phyloP scores from a whole-genome alignment of 1,140 invertebrate species.

The Anagrus nilaparvatae region DNA sequence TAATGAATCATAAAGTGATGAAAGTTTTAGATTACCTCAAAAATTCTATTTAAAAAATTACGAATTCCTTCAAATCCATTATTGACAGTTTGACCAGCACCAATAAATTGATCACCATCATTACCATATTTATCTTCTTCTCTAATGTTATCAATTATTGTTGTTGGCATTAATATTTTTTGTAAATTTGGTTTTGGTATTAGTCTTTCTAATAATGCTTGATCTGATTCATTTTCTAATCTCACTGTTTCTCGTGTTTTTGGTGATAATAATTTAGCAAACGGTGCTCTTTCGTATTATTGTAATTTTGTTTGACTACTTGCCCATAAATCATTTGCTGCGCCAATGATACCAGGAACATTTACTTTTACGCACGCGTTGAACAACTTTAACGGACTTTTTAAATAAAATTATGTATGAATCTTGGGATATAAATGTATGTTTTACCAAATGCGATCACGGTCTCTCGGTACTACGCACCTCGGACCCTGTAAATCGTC shows the following conservation, averaged over 20 bases:
- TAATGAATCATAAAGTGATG: neutral
- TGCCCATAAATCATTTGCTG: constrained; percentile 18
- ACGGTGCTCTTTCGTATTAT: constrained; percentile 15
- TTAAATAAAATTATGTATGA: too few species aligned
- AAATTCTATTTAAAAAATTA: constrained; percentile 43
- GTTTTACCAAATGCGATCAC: too few species aligned
- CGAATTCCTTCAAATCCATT: constrained; percentile 48
- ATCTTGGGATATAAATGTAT: too few species aligned
- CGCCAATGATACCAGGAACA: constrained; percentile 18
- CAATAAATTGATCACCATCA: constrained; percentile 47
- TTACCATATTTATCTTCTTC: constrained; percentile 66
- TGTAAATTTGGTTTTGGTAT: constrained; percentile 24
- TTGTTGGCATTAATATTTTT: constrained; percentile 39
- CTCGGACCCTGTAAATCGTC: too few species aligned
- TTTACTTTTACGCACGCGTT: too few species aligned
- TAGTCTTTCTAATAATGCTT: constrained; percentile 27
- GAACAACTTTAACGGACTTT: too few species aligned
- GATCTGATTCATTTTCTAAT: constrained; percentile 25
- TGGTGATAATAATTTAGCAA: constrained; percentile 17
- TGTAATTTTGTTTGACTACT: constrained; percentile 15
- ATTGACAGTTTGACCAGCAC: constrained; percentile 46
- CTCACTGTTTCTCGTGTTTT: constrained; percentile 23
- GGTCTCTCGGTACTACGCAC: too few species aligned
- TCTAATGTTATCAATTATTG: constrained; percentile 55
- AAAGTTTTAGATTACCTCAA: constrained; percentile 39